Conservation (phyloP, 2,797 vertebrate genomes). For the Halcyon leucocephala region DNA sequence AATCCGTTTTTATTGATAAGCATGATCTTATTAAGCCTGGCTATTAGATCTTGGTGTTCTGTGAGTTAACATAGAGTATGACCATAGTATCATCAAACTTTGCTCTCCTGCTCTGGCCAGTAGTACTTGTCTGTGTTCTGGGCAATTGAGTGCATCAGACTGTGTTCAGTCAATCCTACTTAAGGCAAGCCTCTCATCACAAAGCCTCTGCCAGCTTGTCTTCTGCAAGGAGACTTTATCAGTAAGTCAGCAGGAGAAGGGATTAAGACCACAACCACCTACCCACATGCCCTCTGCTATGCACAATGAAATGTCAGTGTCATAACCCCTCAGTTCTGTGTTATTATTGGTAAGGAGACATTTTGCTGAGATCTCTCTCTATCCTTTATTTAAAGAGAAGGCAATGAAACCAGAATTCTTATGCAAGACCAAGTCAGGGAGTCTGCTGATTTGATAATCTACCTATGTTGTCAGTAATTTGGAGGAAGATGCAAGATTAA, state of each 20-base stretch:
- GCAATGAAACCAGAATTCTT: not conserved
- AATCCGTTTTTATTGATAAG: constrained; percentile 1
- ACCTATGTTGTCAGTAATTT: not conserved
- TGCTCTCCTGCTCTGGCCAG: not conserved
- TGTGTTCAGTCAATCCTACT: not conserved
- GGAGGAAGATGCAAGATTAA: not conserved
- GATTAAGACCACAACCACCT: not conserved
- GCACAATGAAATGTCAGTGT: not conserved
- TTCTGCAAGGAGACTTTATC: constrained; percentile 8
- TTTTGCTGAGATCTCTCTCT: not conserved
- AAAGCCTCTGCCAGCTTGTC: not conserved
- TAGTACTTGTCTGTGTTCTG: not conserved
- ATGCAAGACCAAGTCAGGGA: not conserved
- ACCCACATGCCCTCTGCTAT: not conserved
- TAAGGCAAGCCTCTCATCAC: not conserved
- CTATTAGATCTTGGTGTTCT: not conserved
- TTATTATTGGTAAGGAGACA: not conserved
- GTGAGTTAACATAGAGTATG: not conserved
- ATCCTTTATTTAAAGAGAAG: not conserved
- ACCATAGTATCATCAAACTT: not conserved
- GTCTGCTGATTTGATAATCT: not conserved
- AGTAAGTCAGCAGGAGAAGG: not conserved
- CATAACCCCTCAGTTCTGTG: not conserved
- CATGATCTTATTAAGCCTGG: not conserved
- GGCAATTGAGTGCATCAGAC: not conserved